Base-by-base conservation (phyloP, 1,140 invertebrate species). In the Aleiodes sp. region DNA sequence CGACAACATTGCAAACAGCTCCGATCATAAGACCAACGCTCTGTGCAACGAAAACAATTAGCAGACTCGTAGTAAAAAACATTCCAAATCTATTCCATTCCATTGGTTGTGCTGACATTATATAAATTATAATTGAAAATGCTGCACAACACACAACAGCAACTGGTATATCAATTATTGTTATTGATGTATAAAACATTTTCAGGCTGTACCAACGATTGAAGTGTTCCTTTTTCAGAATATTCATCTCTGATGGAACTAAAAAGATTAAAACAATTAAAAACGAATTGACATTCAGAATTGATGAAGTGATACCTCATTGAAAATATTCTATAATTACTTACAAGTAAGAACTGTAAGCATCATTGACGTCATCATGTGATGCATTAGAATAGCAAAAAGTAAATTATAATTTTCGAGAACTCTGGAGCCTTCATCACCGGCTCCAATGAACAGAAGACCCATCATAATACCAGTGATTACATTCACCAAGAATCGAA, bases 181-280 rank as follows among this genome's bases (percentile, higher is more conserved):
- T 97, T 59, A 96, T 91, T 9, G 96, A 93, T 28, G 92, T 87
- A 78, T 96, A 98, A 78, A 96, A 98, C 4, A 95, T 92, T 80
- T 96, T 96, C 4, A 98, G 85, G 8, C 95, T 98, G 87, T 98
- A 98, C 96, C 96, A 98, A 81, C 96, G 90, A 82, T 98, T 98
- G 70, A 98, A 94, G 79, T 98, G 95, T 84, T 98, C 97, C 79
- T 97, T 94, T 16, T 93, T 89, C 75, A 98, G 88, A 66, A 97
- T 95, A 6, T 88, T 91, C 92, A 97, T 96, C 87, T 98, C 96
- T 68, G 91, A 90, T 0, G 96, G 96, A 86, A 98, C 94, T 97
- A 88, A n/a, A 89, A 68, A 41, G 1, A 39, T 65, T 14, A 28
- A 2, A 67, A 74, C 21, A 33, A 14, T 37, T 57, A 9, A 43